Evolutionary conservation across 2,113 vertebrate genomes (phyloP).

Genomic region (Takifugu bimaculatus): DNA sequence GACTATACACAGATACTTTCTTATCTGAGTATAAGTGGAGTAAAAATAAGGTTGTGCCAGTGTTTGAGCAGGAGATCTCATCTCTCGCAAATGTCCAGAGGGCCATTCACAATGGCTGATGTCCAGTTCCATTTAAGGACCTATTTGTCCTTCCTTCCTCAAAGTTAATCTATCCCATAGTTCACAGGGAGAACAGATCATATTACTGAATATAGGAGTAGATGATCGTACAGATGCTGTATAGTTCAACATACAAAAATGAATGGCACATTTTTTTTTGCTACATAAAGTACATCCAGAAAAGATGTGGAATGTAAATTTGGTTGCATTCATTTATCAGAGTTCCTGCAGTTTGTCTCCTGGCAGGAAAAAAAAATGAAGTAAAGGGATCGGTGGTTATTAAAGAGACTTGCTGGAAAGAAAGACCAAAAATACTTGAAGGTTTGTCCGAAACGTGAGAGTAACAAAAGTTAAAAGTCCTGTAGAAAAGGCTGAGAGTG

Average conservation of each 20-base stretch:
- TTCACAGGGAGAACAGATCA: conserved; percentile 56
- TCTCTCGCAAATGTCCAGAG: conserved; percentile 36
- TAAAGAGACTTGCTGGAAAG: conserved; percentile 60
- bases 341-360: conserved; percentile 41
- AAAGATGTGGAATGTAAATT: conserved; percentile 64
- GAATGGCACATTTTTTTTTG: conserved; percentile 65
- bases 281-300: conserved; percentile 69
- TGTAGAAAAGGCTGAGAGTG: conserved; percentile 66
- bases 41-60: conserved; percentile 46
- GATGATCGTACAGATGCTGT: conserved; percentile 43
- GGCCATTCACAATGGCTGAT: conserved; percentile 52
- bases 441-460: conserved; percentile 62
- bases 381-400: conserved; percentile 47
- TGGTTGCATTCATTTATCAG: conserved; percentile 54
- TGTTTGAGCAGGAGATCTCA: conserved; percentile 44
- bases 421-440: conserved; percentile 49
- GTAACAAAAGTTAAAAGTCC: conserved; percentile 74
- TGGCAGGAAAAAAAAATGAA: conserved; percentile 49
- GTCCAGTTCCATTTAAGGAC: conserved; percentile 22
- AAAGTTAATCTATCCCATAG: conserved; percentile 30
- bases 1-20: conserved; percentile 66
- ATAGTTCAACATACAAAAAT: conserved; percentile 60
- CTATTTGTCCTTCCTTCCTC: conserved; percentile 13
- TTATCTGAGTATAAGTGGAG: conserved; percentile 57
- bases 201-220: conserved; percentile 42